Base-by-base conservation (phyloP, 2,113 vertebrate species). In the Syngnathoides biaculeatus region DNA sequence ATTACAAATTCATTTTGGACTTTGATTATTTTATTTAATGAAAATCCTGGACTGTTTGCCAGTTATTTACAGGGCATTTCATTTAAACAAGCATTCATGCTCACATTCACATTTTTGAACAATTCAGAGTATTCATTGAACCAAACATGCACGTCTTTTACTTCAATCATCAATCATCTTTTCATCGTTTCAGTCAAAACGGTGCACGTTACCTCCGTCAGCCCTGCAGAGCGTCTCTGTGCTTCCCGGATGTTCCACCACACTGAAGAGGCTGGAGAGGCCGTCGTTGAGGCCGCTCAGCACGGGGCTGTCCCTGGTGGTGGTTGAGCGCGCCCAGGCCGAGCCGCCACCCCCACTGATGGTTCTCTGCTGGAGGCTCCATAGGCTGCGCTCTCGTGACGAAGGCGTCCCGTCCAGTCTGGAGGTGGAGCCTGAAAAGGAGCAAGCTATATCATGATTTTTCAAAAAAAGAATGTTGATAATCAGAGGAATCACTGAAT, bases 281-380 rank as follows among this genome's bases (percentile, higher is more conserved):
- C 97, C 97, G 0, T 98, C 97, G 0, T 95, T 98, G 87, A 97
- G 94, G 70, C 96, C 95, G 62, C 91, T 96, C 69, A 98, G 90
- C 63, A 99, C 97, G 0, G 97, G 97, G 87, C 96, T 98, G 87
- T 99, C 97, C 0, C 97, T 90, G 0, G 97, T 98, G 42, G 97
- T 99, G 81, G 97, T 99, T 77, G 97, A 99, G 38, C 97, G 94
- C 3, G 97, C 97, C 97, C 97, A 99, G 35, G 97, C 97, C 0
- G 97, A 99, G 68, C 96, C 96, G 0, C 94, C 96, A 65, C 94
- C 94, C 71, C 95, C 96, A 0, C 94, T 89, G 59, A 96, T 90
- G 76, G 80, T 60, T 42, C 94, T 91, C 81, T 96, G 95, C 74
- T 95, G 93, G 62, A 98, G 92, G 86, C 93, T 98, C 97, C 97